Conservation (phyloP, 2,113 vertebrate species). For the Poeciliopsis retropinna region DNA sequence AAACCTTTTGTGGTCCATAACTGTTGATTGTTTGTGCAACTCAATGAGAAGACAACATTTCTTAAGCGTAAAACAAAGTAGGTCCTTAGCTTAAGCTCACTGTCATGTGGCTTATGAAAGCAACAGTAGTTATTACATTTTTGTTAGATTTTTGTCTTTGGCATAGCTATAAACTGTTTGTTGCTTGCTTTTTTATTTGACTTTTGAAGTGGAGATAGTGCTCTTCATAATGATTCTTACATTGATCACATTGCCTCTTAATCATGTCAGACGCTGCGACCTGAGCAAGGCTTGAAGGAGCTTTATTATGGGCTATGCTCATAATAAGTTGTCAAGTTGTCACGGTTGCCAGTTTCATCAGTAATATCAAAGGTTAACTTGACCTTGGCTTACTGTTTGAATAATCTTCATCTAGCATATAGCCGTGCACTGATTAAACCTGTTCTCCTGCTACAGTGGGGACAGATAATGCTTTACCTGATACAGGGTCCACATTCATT, state of each 20-base stretch:
- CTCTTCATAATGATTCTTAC: not conserved
- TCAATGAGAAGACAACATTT: too few species aligned
- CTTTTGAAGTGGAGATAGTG: not conserved
- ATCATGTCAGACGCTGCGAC: slow-evolving; percentile 33
- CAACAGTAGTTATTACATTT: too few species aligned
- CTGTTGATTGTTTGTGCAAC: too few species aligned
- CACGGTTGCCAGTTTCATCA: slow-evolving; percentile 71
- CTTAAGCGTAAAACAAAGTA: too few species aligned
- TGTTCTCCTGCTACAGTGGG: slow-evolving; percentile 51
- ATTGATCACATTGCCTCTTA: slow-evolving; percentile 27
- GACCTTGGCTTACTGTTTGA: slow-evolving; percentile 76
- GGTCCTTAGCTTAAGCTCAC: too few species aligned
- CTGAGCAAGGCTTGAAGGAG: slow-evolving; percentile 25
- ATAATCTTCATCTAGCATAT: slow-evolving; percentile 60
- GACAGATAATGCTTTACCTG: not conserved
- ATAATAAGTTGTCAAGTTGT: slow-evolving; percentile 43
- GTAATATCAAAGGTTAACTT: slow-evolving; percentile 71
- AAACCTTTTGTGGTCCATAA: too few species aligned
- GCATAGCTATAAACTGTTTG: not conserved
- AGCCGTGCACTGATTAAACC: slow-evolving; percentile 66
- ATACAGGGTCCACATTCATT: not conserved
- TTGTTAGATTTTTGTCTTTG: not conserved
- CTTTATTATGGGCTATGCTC: slow-evolving; percentile 23
- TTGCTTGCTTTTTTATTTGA: not conserved
- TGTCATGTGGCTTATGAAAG: too few species aligned